Conservation (phyloP, 2,797 vertebrate species). For the Brotula barbata region DNA sequence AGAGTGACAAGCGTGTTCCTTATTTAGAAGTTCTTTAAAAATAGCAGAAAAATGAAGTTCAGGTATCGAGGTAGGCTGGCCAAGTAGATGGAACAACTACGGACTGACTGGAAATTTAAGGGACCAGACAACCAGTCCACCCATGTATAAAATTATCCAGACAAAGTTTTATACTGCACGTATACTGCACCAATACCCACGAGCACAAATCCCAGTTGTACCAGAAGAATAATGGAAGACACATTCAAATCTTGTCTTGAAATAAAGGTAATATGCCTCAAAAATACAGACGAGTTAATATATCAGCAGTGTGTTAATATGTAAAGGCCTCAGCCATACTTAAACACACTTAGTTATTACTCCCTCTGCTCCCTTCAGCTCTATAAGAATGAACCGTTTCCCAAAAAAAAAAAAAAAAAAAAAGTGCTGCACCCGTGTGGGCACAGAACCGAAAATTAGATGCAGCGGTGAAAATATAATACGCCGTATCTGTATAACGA, state of each 20-base stretch:
- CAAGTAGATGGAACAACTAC: slow-evolving; percentile 10
- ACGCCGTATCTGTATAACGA: slow-evolving; percentile 49
- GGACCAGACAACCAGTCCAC: background rate
- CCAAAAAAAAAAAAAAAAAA: too few relatives aligned
- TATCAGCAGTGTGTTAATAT: too few relatives aligned
- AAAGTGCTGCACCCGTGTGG: slow-evolving; percentile 10
- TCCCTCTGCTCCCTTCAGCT: background rate
- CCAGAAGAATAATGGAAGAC: too few relatives aligned
- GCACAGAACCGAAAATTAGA: slow-evolving; percentile 41
- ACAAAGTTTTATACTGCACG: slow-evolving; percentile 12
- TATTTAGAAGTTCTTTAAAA: slow-evolving; percentile 20
- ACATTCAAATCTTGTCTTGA: too few relatives aligned
- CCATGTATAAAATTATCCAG: slow-evolving; percentile 4
- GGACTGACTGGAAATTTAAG: background rate
- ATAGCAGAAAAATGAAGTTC: background rate
- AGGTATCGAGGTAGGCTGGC: too few relatives aligned
- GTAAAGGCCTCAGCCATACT: too few relatives aligned
- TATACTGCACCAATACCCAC: slow-evolving; percentile 23
- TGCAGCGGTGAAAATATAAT: slow-evolving; percentile 50
- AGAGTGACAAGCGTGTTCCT: slow-evolving; percentile 3
- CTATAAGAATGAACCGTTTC: too few relatives aligned
- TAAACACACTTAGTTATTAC: background rate
- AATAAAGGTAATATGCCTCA: too few relatives aligned
- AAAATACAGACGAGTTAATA: too few relatives aligned
- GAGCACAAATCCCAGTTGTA: too few relatives aligned